These are phyloP conservation scores for Gymnobelideus leadbeateri DNA, from an alignment of 2,113 vertebrate species.

Conservation along the genomic window DNA sequence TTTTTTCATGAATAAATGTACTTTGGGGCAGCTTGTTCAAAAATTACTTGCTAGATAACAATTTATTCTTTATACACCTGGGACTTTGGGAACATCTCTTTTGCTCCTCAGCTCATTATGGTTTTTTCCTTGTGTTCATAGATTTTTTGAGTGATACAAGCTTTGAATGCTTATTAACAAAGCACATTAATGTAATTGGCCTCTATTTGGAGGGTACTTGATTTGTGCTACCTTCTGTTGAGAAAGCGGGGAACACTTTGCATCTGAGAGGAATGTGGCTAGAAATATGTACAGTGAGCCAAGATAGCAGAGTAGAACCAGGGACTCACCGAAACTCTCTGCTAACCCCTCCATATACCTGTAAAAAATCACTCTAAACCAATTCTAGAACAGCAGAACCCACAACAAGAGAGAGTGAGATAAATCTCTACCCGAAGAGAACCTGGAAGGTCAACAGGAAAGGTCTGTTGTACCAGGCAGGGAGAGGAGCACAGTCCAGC, in stretches of 20 bases:
- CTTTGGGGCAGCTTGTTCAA: neutral
- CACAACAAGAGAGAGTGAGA: too few relatives aligned
- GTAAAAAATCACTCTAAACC: too few relatives aligned
- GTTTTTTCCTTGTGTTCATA: neutral
- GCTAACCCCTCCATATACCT: too few relatives aligned
- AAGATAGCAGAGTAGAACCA: too few relatives aligned
- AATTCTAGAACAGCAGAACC: too few relatives aligned
- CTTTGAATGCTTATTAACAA: neutral
- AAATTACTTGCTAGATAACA: neutral
- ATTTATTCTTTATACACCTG: neutral
- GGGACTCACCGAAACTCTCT: too few relatives aligned
- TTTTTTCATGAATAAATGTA: neutral
- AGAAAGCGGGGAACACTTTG: neutral
- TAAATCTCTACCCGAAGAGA: too few relatives aligned
- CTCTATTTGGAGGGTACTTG: neutral
- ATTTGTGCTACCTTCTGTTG: neutral
- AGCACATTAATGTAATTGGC: neutral
- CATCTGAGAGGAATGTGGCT: neutral
- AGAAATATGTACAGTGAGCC: too few relatives aligned
- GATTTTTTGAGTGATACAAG: neutral
- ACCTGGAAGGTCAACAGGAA: too few relatives aligned
- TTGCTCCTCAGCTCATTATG: neutral
- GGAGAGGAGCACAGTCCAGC: too few relatives aligned
- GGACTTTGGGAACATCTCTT: neutral
- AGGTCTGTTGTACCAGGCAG: too few relatives aligned